A percentile compares a stretch with the other conserved stretches of the same genome.
phyloP scores from a whole-genome alignment of 2,797 vertebrate genomes.

The Graptemys geographica region DNA sequence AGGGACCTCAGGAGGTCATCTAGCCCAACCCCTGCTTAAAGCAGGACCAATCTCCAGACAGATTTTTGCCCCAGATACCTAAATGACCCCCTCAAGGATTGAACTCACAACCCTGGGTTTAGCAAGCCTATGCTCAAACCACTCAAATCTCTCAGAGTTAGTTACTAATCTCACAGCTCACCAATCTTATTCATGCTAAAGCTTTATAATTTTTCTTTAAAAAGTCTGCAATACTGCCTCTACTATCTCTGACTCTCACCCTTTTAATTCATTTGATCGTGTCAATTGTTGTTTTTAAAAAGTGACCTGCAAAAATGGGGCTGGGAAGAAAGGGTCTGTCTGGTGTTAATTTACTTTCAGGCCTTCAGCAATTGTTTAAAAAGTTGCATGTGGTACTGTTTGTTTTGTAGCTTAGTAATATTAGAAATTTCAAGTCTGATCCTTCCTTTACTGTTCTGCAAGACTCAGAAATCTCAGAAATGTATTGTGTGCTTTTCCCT shows the following conservation, averaged over 20 bases:
- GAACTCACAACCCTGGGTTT: too few species aligned
- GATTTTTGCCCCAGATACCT: too few species aligned
- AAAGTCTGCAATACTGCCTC: neutral
- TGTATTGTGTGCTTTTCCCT: neutral
- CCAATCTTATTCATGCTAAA: neutral
- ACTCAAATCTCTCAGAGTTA: neutral
- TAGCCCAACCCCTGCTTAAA: too few species aligned
- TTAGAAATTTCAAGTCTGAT: neutral
- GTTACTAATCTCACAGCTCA: neutral
- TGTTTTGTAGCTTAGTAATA: neutral
- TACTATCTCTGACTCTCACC: neutral
- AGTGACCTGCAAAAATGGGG: neutral
- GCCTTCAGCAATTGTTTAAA: neutral
- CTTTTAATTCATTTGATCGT: neutral
- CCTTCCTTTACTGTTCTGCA: neutral
- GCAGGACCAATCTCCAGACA: too few species aligned
- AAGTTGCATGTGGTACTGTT: neutral
- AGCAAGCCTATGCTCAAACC: too few species aligned
- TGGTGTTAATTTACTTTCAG: neutral
- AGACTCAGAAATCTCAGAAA: neutral
- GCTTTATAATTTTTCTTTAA: neutral
- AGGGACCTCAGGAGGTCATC: too few species aligned
- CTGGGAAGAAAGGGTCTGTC: neutral
- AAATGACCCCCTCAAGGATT: too few species aligned
- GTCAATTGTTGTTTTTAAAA: neutral